Base-by-base conservation (phyloP, 2,888 invertebrate genomes). In the Machimus rusticus region DNA sequence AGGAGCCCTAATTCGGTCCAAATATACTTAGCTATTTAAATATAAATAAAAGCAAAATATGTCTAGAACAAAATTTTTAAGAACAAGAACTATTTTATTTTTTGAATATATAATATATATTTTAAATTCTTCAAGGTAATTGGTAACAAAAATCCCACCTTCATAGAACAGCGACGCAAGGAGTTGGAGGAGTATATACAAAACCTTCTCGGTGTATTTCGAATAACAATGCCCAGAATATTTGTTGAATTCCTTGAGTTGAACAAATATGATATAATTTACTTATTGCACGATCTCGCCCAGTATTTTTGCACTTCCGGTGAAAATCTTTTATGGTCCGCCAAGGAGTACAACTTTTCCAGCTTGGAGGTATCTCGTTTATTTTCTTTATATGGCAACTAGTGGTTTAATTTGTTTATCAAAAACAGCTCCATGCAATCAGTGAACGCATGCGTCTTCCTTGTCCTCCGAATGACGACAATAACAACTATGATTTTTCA, bases 191-290 rank as follows among this genome's bases (percentile, higher is more conserved):
- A 94, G 81, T 99, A 99, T 92, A 93, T 99, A 79, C 95, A 95
- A 90, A 95, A 95, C 89, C 94, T 98, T 14, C 94, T 98, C 79
- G 95, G 94, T 89, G 96, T 96, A 91, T 93, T 98, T 89, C 96
- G 95, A 89, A 94, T 96, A 89, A 95, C 96, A 1, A 95, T 98
- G 94, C 98, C 98, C 0, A 94, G 95, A 89, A 95, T 95, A 88
- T 94, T 98, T 89, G 96, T 97, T 1, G 94, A 96, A 88, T 99
- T 99, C 93, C 93, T 99, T 88, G 95, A 98, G 91, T 96, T 99
- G 90, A 96, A 97, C 91, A 93, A 96, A 90, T 99, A 98, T 93
- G 99, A 99, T 92, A 96, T 98, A 90, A 96, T 96, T 90, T 98
- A 97, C 91, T 93, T 99, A 89, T 93, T 97, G 19, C 97, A 97